phyloP scores from a whole-genome alignment of 2,888 invertebrate genomes.

The Orthosia cruda region DNA sequence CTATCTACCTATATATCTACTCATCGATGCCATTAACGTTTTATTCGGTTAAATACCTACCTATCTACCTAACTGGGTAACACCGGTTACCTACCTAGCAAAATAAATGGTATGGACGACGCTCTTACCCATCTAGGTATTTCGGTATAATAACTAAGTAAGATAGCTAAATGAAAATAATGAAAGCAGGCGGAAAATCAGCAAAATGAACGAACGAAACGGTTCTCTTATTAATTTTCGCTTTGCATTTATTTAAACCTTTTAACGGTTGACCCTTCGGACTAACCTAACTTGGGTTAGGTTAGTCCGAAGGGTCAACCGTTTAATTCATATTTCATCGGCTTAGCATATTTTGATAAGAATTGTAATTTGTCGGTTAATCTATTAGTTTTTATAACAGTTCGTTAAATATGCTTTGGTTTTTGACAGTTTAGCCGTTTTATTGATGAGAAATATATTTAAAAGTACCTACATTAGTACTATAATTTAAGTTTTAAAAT shows the following conservation, averaged over 20 bases:
- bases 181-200: conserved; percentile 22
- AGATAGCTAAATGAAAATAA: not conserved
- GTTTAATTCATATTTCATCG: conserved; percentile 51
- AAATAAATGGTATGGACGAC: too few relatives aligned
- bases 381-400: not conserved
- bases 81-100: too few relatives aligned
- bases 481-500: too few relatives aligned
- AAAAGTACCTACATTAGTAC: too few relatives aligned
- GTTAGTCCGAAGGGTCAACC: too few relatives aligned
- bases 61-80: too few relatives aligned
- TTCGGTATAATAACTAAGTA: too few relatives aligned
- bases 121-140: too few relatives aligned
- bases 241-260: conserved; percentile 71
- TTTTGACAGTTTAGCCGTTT: not conserved
- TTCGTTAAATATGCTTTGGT: not conserved
- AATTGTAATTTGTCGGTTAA: conserved; percentile 20
- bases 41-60: too few relatives aligned
- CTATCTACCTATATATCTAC: too few relatives aligned
- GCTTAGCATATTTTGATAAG: conserved; percentile 54
- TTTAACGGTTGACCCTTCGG: conserved; percentile 62
- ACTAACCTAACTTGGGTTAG: conserved; percentile 34
- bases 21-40: too few relatives aligned
- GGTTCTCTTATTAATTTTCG: conserved; percentile 59
- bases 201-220: conserved; percentile 43
- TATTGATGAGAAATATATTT: too few relatives aligned